Base-by-base conservation (phyloP, 2,113 vertebrate genomes). In the Trogon melanurus region DNA sequence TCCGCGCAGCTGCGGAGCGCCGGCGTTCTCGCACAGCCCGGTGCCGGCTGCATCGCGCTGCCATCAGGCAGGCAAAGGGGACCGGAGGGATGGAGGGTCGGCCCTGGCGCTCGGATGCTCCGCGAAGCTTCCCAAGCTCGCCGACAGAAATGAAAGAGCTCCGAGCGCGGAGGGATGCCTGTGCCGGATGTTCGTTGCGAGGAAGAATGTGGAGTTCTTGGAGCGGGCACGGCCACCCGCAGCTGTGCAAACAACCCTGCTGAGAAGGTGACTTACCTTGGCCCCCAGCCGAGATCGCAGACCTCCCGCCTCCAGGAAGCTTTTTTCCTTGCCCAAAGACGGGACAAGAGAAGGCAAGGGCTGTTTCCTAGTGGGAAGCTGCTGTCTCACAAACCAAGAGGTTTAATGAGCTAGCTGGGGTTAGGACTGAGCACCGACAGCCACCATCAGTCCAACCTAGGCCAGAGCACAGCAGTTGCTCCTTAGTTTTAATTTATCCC, bases 251-350 rank as follows among this genome's bases (percentile, higher is more conserved):
- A 96, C 88, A 95, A 18, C 21, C 51, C 83, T 2, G 3, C 51
- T 2, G 32, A 50, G 86, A 78, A 93, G 86, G 94, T 79, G 80
- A 85, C 94, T 91, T 95, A 96, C 89, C 89, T 91, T 76, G 87
- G 62, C 48, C 70, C 69, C 38, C 1, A 1, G 11, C 65, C 7
- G 61, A 72, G 83, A 78, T 11, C 7, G 6, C 36, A 78, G 64
- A 50, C n/a, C 22, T n/a, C 79, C 50, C 0, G 17, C 61, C 36
- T 69, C 70, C 36, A 48, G 62, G 64, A 82, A 88, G 60, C 29
- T 36, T 93, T 16, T 22, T 64, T 22, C 41, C 41, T 69, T 48
- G 72, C 60, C 85, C 70, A 13, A 13, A 84, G 53, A 48, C 0
- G 3, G 76, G 83, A 83, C 32, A 12, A 62, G 71, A 41, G 51